A percentile compares a stretch with the other conserved stretches of the same genome.
phyloP scores from a whole-genome alignment of 2,888 invertebrate species.

The Ceriagrion tenellum region DNA sequence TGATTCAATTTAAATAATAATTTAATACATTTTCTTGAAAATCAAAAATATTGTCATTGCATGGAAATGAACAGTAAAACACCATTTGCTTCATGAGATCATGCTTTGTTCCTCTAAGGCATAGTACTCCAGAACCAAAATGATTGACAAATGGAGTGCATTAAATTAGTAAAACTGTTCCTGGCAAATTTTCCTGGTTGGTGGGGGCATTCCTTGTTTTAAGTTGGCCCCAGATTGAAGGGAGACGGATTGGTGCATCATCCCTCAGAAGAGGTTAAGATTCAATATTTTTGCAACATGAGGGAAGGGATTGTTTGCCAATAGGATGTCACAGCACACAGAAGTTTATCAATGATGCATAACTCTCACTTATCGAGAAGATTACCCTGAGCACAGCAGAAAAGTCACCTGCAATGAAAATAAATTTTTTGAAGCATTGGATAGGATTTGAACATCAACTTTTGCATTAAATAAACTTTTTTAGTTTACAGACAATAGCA shows the following conservation, averaged over 20 bases:
- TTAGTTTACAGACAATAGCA: too few relatives aligned
- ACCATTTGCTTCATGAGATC: neutral
- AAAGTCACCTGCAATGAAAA: neutral
- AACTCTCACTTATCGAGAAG: neutral
- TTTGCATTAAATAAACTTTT: too few relatives aligned
- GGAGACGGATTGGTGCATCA: neutral
- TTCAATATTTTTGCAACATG: neutral
- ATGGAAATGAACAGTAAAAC: neutral
- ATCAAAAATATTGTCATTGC: neutral
- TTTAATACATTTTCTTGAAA: neutral
- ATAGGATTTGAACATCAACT: too few relatives aligned
- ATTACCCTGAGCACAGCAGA: too few relatives aligned
- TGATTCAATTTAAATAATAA: neutral
- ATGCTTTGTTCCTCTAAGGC: neutral
- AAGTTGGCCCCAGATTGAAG: neutral
- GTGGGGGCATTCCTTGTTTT: neutral
- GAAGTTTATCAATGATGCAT: neutral
- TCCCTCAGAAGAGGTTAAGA: neutral
- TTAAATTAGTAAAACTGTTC: too few relatives aligned
- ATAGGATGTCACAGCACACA: neutral
- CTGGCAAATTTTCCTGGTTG: neutral
- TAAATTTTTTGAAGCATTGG: neutral
- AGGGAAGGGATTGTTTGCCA: neutral
- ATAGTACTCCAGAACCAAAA: too few relatives aligned
- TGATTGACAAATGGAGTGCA: too few relatives aligned